phyloP scores from a whole-genome alignment of 2,888 invertebrate genomes.

The Rutpela maculata region DNA sequence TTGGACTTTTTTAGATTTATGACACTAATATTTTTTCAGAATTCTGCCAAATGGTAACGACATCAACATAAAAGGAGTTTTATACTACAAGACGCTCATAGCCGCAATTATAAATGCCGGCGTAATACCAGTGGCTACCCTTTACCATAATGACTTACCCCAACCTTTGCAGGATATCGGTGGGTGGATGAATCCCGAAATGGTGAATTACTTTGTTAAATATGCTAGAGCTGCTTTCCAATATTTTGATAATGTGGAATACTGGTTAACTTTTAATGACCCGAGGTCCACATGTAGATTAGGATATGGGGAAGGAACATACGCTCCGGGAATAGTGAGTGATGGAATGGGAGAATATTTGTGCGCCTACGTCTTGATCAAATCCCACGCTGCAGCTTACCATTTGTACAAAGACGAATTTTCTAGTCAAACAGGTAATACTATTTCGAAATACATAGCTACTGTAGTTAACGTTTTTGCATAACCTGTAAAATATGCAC shows the following conservation, averaged over 20 bases:
- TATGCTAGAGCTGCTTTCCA: conserved; percentile 75
- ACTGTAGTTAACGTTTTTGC: no score
- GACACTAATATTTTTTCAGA: background rate
- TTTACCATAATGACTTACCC: conserved; percentile 78
- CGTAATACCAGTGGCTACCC: conserved; percentile 70
- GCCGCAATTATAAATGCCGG: conserved; percentile 77
- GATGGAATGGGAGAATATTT: conserved; percentile 78
- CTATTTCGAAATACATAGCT: no score
- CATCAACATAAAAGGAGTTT: conserved; percentile 82
- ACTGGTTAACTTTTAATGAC: conserved; percentile 77
- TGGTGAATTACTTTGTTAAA: conserved; percentile 78
- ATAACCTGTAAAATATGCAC: no score
- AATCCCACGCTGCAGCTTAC: conserved; percentile 81
- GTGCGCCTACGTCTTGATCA: conserved; percentile 78
- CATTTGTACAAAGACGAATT: conserved; percentile 33
- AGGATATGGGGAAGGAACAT: conserved; percentile 66
- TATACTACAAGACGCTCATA: conserved; percentile 86
- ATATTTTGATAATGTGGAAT: conserved; percentile 76
- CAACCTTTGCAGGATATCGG: conserved; percentile 74
- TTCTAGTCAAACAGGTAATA: background rate
- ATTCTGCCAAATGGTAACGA: conserved; percentile 81
- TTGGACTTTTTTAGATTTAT: no score
- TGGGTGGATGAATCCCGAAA: conserved; percentile 80
- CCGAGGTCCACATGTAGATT: conserved; percentile 66
- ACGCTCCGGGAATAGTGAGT: conserved; percentile 74